These are phyloP conservation scores for Liasis olivaceus DNA, from an alignment of 2,797 vertebrate species.

Conservation along the genomic window DNA sequence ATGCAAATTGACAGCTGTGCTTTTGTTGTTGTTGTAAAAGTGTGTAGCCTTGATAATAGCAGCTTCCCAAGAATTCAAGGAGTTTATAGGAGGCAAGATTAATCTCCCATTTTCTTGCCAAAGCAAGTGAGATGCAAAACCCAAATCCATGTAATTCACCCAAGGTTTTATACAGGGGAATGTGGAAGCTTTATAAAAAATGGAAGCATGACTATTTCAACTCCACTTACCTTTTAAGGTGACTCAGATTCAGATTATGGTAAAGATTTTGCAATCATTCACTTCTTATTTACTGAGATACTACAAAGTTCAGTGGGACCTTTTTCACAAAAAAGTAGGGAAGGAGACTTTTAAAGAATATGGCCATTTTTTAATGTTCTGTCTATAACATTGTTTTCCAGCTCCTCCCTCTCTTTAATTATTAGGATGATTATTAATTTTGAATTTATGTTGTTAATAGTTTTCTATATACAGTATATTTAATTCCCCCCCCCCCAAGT, in stretches of 20 bases:
- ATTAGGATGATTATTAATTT: too few species aligned
- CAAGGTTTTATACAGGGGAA: background rate
- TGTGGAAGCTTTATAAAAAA: background rate
- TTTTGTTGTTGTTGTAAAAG: background rate
- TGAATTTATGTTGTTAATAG: too few species aligned
- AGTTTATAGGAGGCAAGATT: background rate
- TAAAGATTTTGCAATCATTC: background rate
- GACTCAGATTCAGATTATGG: background rate
- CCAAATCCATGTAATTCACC: background rate
- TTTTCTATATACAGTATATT: too few species aligned
- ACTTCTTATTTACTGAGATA: too few species aligned
- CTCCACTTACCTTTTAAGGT: background rate
- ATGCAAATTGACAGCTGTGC: conserved; percentile 14
- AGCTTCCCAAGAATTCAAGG: background rate
- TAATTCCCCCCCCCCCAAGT: too few species aligned
- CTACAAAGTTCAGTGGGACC: too few species aligned
- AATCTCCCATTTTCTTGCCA: background rate
- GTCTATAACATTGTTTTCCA: too few species aligned
- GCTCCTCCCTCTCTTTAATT: too few species aligned
- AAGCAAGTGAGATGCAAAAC: background rate
- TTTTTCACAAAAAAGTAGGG: too few species aligned
- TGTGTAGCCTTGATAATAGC: background rate
- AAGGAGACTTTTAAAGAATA: too few species aligned
- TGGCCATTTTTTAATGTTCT: too few species aligned
- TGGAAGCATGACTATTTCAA: background rate